Percentiles rank a stretch among this genome's conserved stretches.
phyloP scores from a whole-genome alignment of 2,888 invertebrate species.

The Acronicta psi region DNA sequence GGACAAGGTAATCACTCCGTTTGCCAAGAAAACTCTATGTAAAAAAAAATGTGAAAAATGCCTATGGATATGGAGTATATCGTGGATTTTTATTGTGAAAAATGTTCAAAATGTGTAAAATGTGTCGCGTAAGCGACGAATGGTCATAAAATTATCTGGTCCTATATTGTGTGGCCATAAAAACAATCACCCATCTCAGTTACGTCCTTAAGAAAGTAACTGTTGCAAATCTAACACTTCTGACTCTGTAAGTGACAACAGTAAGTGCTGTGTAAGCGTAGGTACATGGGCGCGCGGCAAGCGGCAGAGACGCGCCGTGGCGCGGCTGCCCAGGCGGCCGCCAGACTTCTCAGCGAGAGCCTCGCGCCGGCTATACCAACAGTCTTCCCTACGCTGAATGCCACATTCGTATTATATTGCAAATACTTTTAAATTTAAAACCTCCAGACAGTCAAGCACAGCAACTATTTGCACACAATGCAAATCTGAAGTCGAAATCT shows the following conservation, averaged over 20 bases:
- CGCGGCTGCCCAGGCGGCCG: conserved; percentile 7
- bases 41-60: conserved; percentile 75
- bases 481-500: no score
- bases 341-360: conserved; percentile 8
- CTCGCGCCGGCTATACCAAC: conserved; percentile 16
- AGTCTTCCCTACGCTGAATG: conserved; percentile 38
- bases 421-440: conserved; percentile 56
- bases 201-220: conserved; percentile 50
- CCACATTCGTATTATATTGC: conserved; percentile 49
- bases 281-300: conserved; percentile 22
- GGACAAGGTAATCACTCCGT: conserved; percentile 80
- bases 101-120: conserved; percentile 42
- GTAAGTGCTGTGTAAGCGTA: conserved; percentile 43
- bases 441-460: conserved; percentile 21
- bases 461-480: no score
- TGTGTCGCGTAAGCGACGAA: no score
- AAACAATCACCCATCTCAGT: conserved; percentile 48
- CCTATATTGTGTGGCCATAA: conserved; percentile 45
- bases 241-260: conserved; percentile 60
- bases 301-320: conserved; percentile 5
- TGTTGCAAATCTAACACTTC: conserved; percentile 69
- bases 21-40: conserved; percentile 73
- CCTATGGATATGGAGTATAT: conserved; percentile 66
- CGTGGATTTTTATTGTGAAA: conserved; percentile 64
- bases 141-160: no score